Evolutionary conservation across 2,797 vertebrate genomes (phyloP), one percentile per base, ranked within the genome.

Genomic region (Lemur catta): DNA sequence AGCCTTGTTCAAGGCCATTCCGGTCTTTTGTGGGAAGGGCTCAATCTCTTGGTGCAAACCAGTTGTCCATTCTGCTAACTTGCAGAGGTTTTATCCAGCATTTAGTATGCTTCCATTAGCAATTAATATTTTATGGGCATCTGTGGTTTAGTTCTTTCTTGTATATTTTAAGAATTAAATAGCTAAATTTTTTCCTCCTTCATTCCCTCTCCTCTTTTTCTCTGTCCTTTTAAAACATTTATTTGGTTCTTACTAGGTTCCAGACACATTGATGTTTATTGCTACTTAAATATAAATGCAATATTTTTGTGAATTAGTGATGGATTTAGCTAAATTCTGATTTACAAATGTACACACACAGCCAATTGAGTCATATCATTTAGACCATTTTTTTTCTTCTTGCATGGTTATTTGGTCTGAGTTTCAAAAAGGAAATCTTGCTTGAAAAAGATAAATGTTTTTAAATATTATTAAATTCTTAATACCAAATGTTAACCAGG

Each of bases 381-480:
- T 82, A 33, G 63, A 13, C 12, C 75, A 76, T 22, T 86, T 59
- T 48, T 46, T 55, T 75, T 87, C 74, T 93, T 94, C 30, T 76
- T 78, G 24, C 38, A 41, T 80, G 48, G 2, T 76, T 82, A 65
- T 91, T 52, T 67, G 11, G 28, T 57, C 48, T 86, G 75, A 72
- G 75, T 87, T 24, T 55, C 48, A 57, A 94, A n/a, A 95, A 91
- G 48, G 13, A 89, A 94, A 88, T 95, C 41, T 38, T 63, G 74
- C 18, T 76, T 95, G 35, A 93, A n/a, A 89, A 90, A 76, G 13
- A 81, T 35, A 94, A 78, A 82, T 61, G 9, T 75, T 88, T 94
- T 5, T 3, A 95, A 85, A 89, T 79, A 89, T 94, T 94, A 92
- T 93, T 75, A 80, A 85, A 91, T 94, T 94, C 55, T 91, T 67